These are phyloP conservation scores for Trissonchulus latispiculum DNA, from an alignment of 2,888 invertebrate species.

Conservation along the genomic window DNA sequence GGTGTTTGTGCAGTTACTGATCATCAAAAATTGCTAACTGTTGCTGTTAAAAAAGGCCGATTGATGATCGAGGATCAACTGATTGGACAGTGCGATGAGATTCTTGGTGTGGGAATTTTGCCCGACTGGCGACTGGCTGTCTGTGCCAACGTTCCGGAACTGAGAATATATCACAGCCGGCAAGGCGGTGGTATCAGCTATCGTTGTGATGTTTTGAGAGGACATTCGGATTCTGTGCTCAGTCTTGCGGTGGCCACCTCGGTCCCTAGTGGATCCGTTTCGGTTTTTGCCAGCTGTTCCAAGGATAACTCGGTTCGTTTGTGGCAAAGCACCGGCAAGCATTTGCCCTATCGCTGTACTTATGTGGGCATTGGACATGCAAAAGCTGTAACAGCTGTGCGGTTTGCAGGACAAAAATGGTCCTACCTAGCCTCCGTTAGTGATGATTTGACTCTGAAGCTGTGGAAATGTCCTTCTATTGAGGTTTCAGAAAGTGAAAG, in stretches of 20 bases:
- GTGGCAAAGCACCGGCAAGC: slow-evolving; percentile 60
- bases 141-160: slow-evolving; percentile 79
- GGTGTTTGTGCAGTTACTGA: too few species aligned
- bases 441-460: slow-evolving; percentile 76
- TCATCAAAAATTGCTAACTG: too few species aligned
- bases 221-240: slow-evolving; percentile 80
- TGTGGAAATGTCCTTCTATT: slow-evolving; percentile 71
- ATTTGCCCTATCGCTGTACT: slow-evolving; percentile 55
- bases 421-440: slow-evolving; percentile 63
- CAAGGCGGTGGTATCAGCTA: too few species aligned
- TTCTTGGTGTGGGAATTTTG: slow-evolving; percentile 68
- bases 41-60: too few species aligned
- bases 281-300: slow-evolving; percentile 59
- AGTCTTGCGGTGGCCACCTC: slow-evolving; percentile 57
- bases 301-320: slow-evolving; percentile 68
- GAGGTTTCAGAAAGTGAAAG: too few species aligned
- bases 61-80: too few species aligned
- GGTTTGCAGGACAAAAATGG: slow-evolving; percentile 28
- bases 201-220: slow-evolving; percentile 72
- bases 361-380: slow-evolving; percentile 75
- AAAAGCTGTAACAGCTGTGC: slow-evolving; percentile 68
- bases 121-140: slow-evolving; percentile 70
- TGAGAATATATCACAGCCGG: slow-evolving; percentile 61
- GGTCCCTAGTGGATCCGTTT: slow-evolving; percentile 28
- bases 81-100: slow-evolving; percentile 87